Percentiles rank a stretch among this genome's conserved stretches.
phyloP scores from a whole-genome alignment of 2,888 invertebrate species.

The Hermodice carunculata region DNA sequence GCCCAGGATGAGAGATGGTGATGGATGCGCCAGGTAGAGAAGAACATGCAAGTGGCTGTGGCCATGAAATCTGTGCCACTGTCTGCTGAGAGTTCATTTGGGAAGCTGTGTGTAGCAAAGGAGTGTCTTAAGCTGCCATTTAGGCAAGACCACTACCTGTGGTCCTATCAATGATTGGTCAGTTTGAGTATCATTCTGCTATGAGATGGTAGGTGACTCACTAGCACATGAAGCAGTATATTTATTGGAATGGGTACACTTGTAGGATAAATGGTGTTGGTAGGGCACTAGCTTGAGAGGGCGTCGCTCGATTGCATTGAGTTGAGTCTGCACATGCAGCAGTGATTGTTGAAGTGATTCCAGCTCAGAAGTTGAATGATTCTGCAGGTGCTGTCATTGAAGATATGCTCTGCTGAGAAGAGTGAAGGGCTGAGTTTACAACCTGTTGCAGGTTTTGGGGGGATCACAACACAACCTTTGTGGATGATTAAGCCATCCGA shows the following conservation, averaged over 20 bases:
- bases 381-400: conserved; percentile 46
- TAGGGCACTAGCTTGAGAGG: conserved; percentile 45
- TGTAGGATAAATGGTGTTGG: conserved; percentile 30
- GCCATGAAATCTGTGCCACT: conserved; percentile 47
- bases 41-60: conserved; percentile 36
- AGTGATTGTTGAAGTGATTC: conserved; percentile 40
- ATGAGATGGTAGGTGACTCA: conserved; percentile 40
- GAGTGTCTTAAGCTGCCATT: conserved; percentile 36
- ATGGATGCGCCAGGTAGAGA: conserved; percentile 46
- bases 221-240: conserved; percentile 33
- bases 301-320: conserved; percentile 42
- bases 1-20: conserved; percentile 49
- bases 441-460: conserved; percentile 38
- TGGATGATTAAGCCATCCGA: conserved; percentile 34
- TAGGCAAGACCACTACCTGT: conserved; percentile 27
- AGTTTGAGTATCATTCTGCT: conserved; percentile 47
- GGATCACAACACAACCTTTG: conserved; percentile 43
- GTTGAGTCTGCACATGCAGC: conserved; percentile 23
- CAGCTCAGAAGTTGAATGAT: conserved; percentile 46
- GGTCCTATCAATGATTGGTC: conserved; percentile 42
- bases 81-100: conserved; percentile 46
- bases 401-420: conserved; percentile 49
- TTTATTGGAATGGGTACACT: conserved; percentile 38
- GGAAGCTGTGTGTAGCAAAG: conserved; percentile 45
- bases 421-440: conserved; percentile 37